Conservation (phyloP, 2,797 vertebrate species). For the Gymnothorax reevesii region DNA sequence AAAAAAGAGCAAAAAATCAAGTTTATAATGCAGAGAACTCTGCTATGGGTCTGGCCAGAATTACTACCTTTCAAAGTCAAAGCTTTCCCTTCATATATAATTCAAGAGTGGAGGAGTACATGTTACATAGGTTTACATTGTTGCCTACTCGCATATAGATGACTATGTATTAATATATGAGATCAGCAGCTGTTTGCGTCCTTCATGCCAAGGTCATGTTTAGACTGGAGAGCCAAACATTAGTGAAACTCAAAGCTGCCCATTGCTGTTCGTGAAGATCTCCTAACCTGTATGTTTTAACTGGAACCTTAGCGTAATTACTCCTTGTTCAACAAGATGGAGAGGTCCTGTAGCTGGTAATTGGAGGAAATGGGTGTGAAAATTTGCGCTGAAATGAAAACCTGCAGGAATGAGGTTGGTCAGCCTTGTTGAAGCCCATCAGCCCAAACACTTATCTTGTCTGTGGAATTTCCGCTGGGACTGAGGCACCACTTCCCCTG, state of each 20-base stretch:
- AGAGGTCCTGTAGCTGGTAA: no score
- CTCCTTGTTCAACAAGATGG: no score
- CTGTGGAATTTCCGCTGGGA: background rate
- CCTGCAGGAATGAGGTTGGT: no score
- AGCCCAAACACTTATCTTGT: background rate
- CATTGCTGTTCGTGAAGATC: no score
- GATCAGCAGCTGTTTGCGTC: background rate
- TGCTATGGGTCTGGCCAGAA: background rate
- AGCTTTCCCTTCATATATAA: background rate
- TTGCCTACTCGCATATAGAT: conserved; percentile 10
- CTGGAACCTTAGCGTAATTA: no score
- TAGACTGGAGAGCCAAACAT: background rate
- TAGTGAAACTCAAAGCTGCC: background rate
- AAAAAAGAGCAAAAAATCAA: conserved; percentile 7
- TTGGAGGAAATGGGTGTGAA: no score
- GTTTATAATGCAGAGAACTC: background rate
- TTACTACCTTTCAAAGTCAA: background rate
- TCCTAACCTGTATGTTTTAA: no score
- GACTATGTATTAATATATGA: conserved; percentile 34
- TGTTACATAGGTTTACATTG: background rate
- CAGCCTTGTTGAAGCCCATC: no score
- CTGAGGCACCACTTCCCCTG: background rate
- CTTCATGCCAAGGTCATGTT: background rate
- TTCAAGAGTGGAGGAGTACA: background rate
- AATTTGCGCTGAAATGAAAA: no score